Conservation (phyloP, 2,888 invertebrate genomes). For the Erannis defoliaria region DNA sequence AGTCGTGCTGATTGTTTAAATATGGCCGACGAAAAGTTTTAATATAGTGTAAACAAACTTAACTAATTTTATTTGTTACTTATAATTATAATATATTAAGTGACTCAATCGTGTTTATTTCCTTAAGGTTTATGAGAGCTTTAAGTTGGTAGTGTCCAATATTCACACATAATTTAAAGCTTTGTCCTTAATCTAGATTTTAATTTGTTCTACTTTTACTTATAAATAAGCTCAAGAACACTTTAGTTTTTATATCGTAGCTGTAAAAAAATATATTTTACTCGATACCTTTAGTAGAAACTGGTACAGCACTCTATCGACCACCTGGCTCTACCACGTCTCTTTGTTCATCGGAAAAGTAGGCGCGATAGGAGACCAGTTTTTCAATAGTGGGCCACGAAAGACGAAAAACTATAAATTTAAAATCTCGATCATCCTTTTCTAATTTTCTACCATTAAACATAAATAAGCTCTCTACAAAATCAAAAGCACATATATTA, state of each 20-base stretch:
- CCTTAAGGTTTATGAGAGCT: neutral
- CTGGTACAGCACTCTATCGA: too few relatives aligned
- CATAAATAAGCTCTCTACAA: too few relatives aligned
- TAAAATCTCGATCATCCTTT: neutral
- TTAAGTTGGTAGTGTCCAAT: neutral
- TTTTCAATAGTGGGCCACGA: too few relatives aligned
- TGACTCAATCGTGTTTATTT: neutral
- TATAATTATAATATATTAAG: too few relatives aligned
- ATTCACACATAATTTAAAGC: neutral
- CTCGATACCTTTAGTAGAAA: too few relatives aligned
- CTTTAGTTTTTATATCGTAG: neutral
- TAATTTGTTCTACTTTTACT: neutral
- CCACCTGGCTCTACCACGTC: too few relatives aligned
- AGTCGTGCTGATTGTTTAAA: neutral
- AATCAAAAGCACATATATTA: too few relatives aligned
- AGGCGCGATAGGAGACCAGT: too few relatives aligned
- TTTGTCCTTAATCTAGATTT: neutral
- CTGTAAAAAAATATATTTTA: neutral
- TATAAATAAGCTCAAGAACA: neutral
- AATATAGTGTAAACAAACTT: neutral
- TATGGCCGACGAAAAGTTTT: neutral
- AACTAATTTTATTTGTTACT: conserved; percentile 6
- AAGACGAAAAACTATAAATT: too few relatives aligned
- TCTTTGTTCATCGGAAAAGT: too few relatives aligned
- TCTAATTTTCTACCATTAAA: neutral